Conservation (phyloP, 1,140 invertebrate genomes). For the Papilio machaon region DNA sequence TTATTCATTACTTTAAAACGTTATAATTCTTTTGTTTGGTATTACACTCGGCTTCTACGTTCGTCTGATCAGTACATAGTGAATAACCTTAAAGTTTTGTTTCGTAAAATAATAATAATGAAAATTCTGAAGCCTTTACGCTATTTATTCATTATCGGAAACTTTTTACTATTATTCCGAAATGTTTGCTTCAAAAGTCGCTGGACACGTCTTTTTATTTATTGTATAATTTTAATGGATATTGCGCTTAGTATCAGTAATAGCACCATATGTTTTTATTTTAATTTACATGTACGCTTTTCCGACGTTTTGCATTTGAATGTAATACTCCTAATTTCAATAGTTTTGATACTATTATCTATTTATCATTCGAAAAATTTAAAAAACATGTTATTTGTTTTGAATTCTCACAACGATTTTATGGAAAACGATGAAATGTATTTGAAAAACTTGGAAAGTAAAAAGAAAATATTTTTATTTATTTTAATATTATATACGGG, state of each 20-base stretch:
- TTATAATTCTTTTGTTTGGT: neutral
- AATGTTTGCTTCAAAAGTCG: neutral
- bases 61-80: neutral
- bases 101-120: neutral
- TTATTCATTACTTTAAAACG: neutral
- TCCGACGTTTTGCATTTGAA: neutral
- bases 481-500: neutral
- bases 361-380: constrained; percentile 2
- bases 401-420: neutral
- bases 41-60: neutral
- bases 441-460: constrained; percentile 18
- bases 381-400: neutral
- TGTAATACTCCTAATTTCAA: neutral
- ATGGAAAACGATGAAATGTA: neutral
- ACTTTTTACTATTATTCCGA: constrained; percentile 4
- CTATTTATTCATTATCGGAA: neutral
- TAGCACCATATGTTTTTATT: neutral
- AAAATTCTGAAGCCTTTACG: constrained; percentile 15
- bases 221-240: neutral
- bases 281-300: neutral
- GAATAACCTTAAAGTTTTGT: neutral
- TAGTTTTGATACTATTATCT: neutral
- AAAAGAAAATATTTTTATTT: neutral
- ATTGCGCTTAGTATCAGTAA: neutral
- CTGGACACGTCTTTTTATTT: neutral